A percentile compares a stretch with the other conserved stretches of the same genome.
Evolutionary conservation across 2,113 vertebrate species (phyloP).

Genomic region (Prunella fulvescens): DNA sequence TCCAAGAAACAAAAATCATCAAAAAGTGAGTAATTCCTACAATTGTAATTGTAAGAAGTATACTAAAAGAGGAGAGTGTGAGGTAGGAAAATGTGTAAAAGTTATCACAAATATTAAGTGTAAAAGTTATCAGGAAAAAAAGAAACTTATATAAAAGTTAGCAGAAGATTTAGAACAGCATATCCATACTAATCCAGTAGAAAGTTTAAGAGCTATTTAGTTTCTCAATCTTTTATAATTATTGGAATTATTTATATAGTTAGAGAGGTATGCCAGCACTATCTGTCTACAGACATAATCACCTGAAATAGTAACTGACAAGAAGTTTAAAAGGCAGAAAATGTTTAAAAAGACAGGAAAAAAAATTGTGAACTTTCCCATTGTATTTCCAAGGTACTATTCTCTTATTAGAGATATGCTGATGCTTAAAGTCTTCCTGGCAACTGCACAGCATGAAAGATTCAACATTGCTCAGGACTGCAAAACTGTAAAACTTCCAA

Average conservation of each 20-base stretch:
- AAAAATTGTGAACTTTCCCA: rapidly evolving
- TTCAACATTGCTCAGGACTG: not conserved
- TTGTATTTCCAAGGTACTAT: not conserved
- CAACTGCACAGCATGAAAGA: not conserved
- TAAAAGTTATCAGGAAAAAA: not conserved
- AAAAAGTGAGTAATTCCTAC: not conserved
- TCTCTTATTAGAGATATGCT: not conserved
- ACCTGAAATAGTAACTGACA: not conserved
- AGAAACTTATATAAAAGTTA: not conserved
- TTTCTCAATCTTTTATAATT: not conserved
- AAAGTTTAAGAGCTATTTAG: not conserved
- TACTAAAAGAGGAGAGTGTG: not conserved
- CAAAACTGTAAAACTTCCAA: not conserved
- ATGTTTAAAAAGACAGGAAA: not conserved
- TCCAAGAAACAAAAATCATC: not conserved
- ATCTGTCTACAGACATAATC: not conserved
- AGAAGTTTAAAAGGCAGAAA: not conserved
- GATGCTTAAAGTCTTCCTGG: not conserved
- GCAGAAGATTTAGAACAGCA: not conserved
- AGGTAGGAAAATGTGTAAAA: not conserved
- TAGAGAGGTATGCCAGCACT: not conserved
- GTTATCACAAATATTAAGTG: not conserved
- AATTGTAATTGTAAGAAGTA: not conserved
- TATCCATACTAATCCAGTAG: not conserved
- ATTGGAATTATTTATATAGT: not conserved